These are phyloP conservation scores for Microtus ochrogaster DNA, from an alignment of 2,113 vertebrate species.

Conservation along the genomic window DNA sequence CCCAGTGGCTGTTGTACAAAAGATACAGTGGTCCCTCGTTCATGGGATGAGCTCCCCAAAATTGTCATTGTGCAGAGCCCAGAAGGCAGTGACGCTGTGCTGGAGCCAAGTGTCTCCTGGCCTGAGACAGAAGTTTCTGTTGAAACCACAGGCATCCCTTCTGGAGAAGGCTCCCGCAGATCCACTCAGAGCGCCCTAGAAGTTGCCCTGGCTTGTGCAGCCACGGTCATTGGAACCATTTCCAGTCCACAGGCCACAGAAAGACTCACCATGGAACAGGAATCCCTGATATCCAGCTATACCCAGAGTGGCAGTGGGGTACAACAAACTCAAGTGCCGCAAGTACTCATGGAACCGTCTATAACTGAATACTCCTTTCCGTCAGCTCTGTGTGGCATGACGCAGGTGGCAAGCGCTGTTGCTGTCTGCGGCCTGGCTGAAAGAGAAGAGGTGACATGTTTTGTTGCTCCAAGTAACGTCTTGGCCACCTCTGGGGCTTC, in stretches of 20 bases:
- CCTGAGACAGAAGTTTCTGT: slow-evolving; percentile 79
- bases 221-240: slow-evolving; percentile 95
- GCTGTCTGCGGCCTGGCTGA: slow-evolving; percentile 92
- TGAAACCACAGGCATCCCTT: slow-evolving; percentile 67
- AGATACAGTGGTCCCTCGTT: slow-evolving; percentile 81
- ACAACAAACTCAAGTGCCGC: slow-evolving; percentile 67
- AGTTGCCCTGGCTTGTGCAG: slow-evolving; percentile 94
- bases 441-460: slow-evolving; percentile 79
- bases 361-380: slow-evolving; percentile 90
- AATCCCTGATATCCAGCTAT: slow-evolving; percentile 33
- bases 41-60: slow-evolving; percentile 95
- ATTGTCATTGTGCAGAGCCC: slow-evolving; percentile 98
- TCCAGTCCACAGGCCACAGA: slow-evolving; percentile 93
- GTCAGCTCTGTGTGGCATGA: slow-evolving; percentile 94
- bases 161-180: slow-evolving; percentile 75
- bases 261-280: slow-evolving; percentile 88
- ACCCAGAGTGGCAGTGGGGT: slow-evolving; percentile 36
- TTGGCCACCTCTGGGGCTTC: slow-evolving; percentile 89
- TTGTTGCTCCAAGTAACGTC: slow-evolving; percentile 86
- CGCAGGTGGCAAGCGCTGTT: slow-evolving; percentile 93
- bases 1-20: slow-evolving; percentile 72
- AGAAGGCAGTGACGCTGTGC: slow-evolving; percentile 89
- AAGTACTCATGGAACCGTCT: slow-evolving; percentile 49
- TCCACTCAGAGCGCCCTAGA: slow-evolving; percentile 90
- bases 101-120: slow-evolving; percentile 85